These are phyloP conservation scores for Drosophila maculinotata DNA, from an alignment of 2,888 invertebrate genomes.

Conservation along the genomic window DNA sequence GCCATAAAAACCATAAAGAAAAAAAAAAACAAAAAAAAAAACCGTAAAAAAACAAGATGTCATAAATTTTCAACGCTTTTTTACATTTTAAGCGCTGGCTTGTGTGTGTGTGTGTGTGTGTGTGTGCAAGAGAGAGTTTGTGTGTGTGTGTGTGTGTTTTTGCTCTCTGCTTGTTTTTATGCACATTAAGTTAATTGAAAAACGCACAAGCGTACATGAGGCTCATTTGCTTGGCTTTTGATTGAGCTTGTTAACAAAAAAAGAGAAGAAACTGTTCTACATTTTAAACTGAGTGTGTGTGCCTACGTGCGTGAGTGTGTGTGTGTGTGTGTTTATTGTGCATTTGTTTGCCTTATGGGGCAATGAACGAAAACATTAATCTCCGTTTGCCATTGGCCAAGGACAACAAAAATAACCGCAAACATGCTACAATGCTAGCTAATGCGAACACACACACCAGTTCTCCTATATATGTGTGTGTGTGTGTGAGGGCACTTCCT, in stretches of 20 bases:
- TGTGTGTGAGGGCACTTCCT: conserved; percentile 30
- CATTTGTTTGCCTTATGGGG: conserved; percentile 62
- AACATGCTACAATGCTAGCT: conserved; percentile 42
- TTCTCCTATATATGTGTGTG: neutral
- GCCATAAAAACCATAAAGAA: conserved; percentile 62
- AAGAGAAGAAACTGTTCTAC: conserved; percentile 16
- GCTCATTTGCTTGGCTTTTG: conserved; percentile 56
- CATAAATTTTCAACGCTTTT: conserved; percentile 73
- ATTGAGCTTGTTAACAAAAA: conserved; percentile 56
- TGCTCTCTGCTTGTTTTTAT: conserved; percentile 46
- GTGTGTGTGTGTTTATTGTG: conserved; percentile 24
- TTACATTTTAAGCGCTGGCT: conserved; percentile 45
- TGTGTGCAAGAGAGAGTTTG: no score
- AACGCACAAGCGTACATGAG: conserved; percentile 58
- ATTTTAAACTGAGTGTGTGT: conserved; percentile 3
- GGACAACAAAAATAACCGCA: conserved; percentile 52
- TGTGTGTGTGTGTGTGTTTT: conserved; percentile 9
- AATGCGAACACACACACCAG: conserved; percentile 36
- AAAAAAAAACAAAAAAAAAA: conserved; percentile 30
- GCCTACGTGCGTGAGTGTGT: neutral
- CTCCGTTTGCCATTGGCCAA: conserved; percentile 82
- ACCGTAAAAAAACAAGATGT: conserved; percentile 61
- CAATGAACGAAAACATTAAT: conserved; percentile 79
- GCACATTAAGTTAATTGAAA: conserved; percentile 80
- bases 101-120: conserved; percentile 5